Evolutionary conservation across 2,888 invertebrate species (phyloP), one percentile per base, ranked within the genome.

Genomic region (Cephalotes varians): DNA sequence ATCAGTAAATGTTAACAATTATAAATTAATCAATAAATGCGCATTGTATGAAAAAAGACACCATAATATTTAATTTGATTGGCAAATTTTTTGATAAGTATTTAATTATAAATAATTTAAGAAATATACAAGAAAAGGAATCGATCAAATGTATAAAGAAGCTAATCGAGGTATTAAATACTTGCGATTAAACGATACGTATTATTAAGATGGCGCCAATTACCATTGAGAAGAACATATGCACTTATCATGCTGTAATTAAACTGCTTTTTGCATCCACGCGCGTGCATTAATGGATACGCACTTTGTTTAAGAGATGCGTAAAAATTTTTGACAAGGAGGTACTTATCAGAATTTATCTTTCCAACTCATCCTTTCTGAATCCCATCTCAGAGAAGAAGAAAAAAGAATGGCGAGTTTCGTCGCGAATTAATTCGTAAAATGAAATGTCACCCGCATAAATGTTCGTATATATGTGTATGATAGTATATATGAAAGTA

Each of bases 321-420:
- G 18, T 31, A 77, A 77, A 77, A 69, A 34, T 69, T 40, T 77
- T 40, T 31, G 54, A 77, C 54, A 56, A 40, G 18, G 18, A 31
- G 54, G 28, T 54, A 21, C 51, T 77, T 77, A 77, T 69, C 51
- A 67, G 51, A 69, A 69, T 77, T 77, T 56, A 77, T 77, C 77
- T 56, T 77, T 21, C 77, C 40, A 31, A 77, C 21, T 54, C 31
- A 69, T 71, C 12, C 54, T 69, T 77, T 40, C 40, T 54, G 67
- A 54, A 77, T 54, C 51, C 21, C 37, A 51, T 51, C 10, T n/a
- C 71, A 15, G 15, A n/a, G 18, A n/a, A 60, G 15, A 28, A 31
- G 28, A 44, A 44, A 31, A 54, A 54, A 44, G 7, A 40, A 40
- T 4, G 21, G 25, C 28, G 25, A 54, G 47, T 60, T 73, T 44